phyloP scores from a whole-genome alignment of 2,888 invertebrate species.

The Frankliniella intonsa region DNA sequence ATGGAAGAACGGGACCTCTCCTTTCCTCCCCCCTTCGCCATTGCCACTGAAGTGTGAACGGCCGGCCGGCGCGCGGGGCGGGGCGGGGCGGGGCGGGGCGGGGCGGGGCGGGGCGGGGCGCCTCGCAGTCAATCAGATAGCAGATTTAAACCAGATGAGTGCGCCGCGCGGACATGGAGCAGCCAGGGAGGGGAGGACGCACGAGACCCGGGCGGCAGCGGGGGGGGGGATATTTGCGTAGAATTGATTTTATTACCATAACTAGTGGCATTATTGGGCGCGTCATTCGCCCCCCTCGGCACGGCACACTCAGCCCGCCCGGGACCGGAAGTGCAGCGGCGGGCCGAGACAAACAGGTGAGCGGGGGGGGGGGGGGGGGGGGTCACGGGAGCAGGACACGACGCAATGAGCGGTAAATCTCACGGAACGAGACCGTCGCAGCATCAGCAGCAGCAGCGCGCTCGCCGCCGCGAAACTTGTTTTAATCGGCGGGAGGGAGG shows the following conservation, averaged over 20 bases:
- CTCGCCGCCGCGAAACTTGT: too few species aligned
- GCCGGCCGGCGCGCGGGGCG: not conserved
- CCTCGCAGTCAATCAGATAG: too few species aligned
- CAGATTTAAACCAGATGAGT: too few species aligned
- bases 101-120: not conserved
- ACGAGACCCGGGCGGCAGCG: not conserved
- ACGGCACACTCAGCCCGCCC: not conserved
- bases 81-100: not conserved
- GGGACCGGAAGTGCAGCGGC: not conserved
- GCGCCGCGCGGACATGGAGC: not conserved
- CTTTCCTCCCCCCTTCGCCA: too few species aligned
- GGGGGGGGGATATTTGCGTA: constrained; percentile 8
- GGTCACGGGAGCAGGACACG: too few species aligned
- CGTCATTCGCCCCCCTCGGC: not conserved
- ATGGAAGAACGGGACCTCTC: too few species aligned
- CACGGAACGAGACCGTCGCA: too few species aligned
- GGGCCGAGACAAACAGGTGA: not conserved
- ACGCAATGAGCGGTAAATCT: too few species aligned
- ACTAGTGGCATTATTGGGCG: constrained; percentile 4
- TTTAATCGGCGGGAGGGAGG: too few species aligned
- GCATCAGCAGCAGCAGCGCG: too few species aligned
- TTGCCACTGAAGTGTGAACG: not conserved
- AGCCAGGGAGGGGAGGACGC: not conserved
- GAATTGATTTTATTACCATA: constrained; percentile 25
- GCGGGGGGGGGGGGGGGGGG: not conserved